A percentile compares a stretch with the other conserved stretches of the same genome.
phyloP scores from a whole-genome alignment of 2,113 vertebrate species.

The Rhinolophus ferrumequinum region DNA sequence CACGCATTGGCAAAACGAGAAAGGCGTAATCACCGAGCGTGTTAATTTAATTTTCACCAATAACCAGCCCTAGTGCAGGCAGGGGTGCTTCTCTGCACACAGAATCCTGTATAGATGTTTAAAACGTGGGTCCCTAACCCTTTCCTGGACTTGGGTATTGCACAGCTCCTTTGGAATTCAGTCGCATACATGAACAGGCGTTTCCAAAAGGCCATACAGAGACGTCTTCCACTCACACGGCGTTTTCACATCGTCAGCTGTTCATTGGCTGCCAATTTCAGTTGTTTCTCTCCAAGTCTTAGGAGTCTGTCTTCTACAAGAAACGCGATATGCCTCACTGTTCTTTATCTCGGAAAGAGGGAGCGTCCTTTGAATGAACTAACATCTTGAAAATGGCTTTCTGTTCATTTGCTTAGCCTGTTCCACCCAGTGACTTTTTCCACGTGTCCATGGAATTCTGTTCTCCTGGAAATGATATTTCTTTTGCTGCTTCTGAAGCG shows the following conservation, averaged over 20 bases:
- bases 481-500: not conserved
- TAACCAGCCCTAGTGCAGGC: no score
- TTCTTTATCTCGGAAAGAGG: not conserved
- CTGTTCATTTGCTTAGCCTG: not conserved
- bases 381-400: conserved; percentile 25
- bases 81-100: not conserved
- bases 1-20: no score
- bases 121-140: conserved; percentile 39
- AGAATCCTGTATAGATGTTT: conserved; percentile 33
- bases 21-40: accelerated
- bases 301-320: conserved; percentile 33
- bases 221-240: not conserved
- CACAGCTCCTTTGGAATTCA: not conserved
- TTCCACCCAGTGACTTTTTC: not conserved
- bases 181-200: no score
- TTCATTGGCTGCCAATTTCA: conserved; percentile 21
- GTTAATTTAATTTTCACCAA: not conserved
- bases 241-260: conserved; percentile 43
- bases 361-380: conserved; percentile 38
- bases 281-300: not conserved
- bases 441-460: not conserved
- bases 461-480: not conserved
- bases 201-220: no score
- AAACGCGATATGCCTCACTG: not conserved
- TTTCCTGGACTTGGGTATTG: not conserved